A percentile compares a stretch with the other conserved stretches of the same genome.
These are phyloP conservation scores for Meles meles DNA, from an alignment of 2,113 vertebrate genomes.

Conservation along the genomic window DNA sequence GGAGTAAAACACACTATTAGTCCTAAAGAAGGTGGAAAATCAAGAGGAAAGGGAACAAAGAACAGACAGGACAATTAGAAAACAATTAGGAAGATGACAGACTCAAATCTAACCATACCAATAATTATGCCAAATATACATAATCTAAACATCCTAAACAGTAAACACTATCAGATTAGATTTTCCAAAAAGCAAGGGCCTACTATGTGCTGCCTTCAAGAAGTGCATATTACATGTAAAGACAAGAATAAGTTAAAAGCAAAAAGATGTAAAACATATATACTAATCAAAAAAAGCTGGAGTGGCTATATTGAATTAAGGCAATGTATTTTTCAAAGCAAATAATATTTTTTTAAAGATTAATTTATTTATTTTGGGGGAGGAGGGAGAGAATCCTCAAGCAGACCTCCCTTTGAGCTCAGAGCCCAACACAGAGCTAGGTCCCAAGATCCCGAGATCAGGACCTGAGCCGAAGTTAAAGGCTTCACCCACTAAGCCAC, in stretches of 20 bases:
- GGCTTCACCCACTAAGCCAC: background rate
- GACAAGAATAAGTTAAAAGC: background rate
- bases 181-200: background rate
- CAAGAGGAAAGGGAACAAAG: background rate
- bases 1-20: background rate
- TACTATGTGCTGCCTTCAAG: background rate
- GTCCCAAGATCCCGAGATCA: background rate
- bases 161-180: background rate
- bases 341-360: background rate
- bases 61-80: background rate
- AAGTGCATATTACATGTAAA: background rate
- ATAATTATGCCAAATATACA: background rate
- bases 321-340: background rate
- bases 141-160: background rate
- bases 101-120: background rate
- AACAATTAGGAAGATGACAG: background rate
- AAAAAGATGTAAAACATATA: background rate
- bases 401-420: background rate
- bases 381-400: background rate
- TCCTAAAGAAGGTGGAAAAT: background rate
- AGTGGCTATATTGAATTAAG: background rate
- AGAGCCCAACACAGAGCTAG: background rate
- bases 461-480: background rate
- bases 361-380: background rate
- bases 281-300: background rate